Base-by-base conservation (phyloP, 1,140 invertebrate genomes). In the Drosophila burlai region DNA sequence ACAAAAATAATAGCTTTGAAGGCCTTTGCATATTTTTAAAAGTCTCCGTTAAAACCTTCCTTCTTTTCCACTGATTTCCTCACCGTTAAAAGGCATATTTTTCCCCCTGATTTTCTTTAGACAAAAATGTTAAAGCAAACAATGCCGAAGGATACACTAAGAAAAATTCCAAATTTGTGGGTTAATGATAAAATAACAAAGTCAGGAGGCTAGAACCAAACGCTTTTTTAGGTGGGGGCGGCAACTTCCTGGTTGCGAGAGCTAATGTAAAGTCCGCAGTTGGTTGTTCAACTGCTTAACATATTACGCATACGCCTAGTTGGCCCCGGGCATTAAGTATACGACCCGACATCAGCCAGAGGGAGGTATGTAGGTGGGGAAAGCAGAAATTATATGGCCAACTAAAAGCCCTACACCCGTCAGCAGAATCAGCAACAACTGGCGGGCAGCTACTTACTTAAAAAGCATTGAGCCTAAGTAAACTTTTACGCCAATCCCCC, bases 391-490 rank as follows among this genome's bases (percentile, higher is more conserved):
- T 89, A 87, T 89, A 75, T 82, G 81, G 55, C 80, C 76, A 83
- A 87, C 81, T 89, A 86, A 87, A 87, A 87, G 83, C 83, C 79
- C 73, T 65, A 83, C 72, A 87, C 68, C 80, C 67, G 60, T 60
- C 58, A 86, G 80, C 65, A 69, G 62, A 60, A 68, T 60, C 71
- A 73, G 69, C 65, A 62, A 72, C 66, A 79, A 83, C 67, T 80
- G 72, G 45, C 52, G 78, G 83, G 76, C 76, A 83, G 83, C 81
- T 87, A 87, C 83, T 86, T 87, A 87, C 83, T 87, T 87, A 89
- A 87, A 87, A 87, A 89, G 84, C 83, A 87, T 87, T 87, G 83
- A 89, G 83, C 83, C 83, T 89, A 87, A 87, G 83, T 87, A 89
- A 87, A 87, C 83, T 87, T 87, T 87, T 83, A 87, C 83, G 84